These are phyloP conservation scores for Brachyhypopomus occidentalis DNA, from an alignment of 2,113 vertebrate genomes.

Conservation along the genomic window DNA sequence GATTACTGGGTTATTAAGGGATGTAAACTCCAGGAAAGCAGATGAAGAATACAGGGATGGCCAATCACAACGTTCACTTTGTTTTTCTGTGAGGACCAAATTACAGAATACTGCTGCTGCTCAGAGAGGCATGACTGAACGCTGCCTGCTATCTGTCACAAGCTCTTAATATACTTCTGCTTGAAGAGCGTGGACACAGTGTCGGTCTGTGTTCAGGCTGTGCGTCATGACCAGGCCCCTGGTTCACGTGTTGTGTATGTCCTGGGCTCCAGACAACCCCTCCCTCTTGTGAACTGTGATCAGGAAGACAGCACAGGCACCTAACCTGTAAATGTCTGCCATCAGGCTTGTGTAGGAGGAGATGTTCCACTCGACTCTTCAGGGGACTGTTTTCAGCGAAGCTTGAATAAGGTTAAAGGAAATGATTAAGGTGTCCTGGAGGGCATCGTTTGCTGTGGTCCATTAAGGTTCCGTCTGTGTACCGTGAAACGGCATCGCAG, in stretches of 20 bases:
- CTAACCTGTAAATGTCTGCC: background rate
- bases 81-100: background rate
- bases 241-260: too few relatives aligned
- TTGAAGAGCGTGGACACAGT: background rate
- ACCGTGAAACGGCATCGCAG: background rate
- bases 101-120: background rate
- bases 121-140: background rate
- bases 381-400: background rate
- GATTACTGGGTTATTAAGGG: too few relatives aligned
- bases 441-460: background rate
- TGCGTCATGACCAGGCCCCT: too few relatives aligned
- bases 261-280: background rate
- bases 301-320: background rate
- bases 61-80: background rate
- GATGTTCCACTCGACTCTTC: background rate
- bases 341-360: background rate
- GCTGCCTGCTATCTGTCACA: background rate
- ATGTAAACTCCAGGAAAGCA: too few relatives aligned
- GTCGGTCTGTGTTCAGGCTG: too few relatives aligned
- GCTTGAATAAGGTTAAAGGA: conserved; percentile 14
- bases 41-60: too few relatives aligned
- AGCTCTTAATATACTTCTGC: background rate
- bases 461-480: conserved; percentile 29
- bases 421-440: background rate
- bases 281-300: background rate